These are phyloP conservation scores for Mamestra brassicae DNA, from an alignment of 2,888 invertebrate species.

Conservation along the genomic window DNA sequence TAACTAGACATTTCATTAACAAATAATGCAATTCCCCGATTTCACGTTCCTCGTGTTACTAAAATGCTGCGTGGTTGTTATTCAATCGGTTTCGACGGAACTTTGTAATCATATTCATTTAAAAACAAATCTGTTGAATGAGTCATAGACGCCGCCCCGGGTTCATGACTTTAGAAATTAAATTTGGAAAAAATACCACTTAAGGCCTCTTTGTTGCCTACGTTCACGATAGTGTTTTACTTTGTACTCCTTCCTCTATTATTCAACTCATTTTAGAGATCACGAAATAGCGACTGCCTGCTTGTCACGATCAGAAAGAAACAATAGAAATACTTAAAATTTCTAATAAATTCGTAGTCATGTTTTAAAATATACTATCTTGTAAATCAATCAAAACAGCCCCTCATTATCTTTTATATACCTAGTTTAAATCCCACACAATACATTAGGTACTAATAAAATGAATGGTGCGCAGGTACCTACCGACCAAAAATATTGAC, in stretches of 20 bases:
- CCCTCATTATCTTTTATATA: not conserved
- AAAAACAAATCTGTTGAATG: constrained; percentile 42
- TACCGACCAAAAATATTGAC: constrained; percentile 11
- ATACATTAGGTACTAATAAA: not conserved
- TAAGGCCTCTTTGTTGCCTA: not conserved
- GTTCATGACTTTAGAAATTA: constrained; percentile 24
- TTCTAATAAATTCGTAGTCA: not conserved
- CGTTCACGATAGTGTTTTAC: no score
- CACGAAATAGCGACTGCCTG: not conserved
- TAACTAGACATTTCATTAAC: constrained; percentile 7
- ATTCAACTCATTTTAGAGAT: not conserved
- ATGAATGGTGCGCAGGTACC: not conserved
- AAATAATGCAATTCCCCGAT: constrained; percentile 41
- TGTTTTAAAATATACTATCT: not conserved
- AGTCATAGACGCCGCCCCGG: constrained; percentile 38
- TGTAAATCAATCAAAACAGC: not conserved
- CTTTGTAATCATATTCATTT: constrained; percentile 56
- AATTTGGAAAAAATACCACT: constrained; percentile 19
- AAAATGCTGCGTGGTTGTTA: constrained; percentile 61
- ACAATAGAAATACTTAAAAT: not conserved
- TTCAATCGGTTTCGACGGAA: constrained; percentile 60
- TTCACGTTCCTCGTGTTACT: constrained; percentile 37
- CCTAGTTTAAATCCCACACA: not conserved
- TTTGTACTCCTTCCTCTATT: not conserved
- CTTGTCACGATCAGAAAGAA: not conserved